Evolutionary conservation across 2,888 invertebrate genomes (phyloP).

Genomic region (Trachelus tabidus): DNA sequence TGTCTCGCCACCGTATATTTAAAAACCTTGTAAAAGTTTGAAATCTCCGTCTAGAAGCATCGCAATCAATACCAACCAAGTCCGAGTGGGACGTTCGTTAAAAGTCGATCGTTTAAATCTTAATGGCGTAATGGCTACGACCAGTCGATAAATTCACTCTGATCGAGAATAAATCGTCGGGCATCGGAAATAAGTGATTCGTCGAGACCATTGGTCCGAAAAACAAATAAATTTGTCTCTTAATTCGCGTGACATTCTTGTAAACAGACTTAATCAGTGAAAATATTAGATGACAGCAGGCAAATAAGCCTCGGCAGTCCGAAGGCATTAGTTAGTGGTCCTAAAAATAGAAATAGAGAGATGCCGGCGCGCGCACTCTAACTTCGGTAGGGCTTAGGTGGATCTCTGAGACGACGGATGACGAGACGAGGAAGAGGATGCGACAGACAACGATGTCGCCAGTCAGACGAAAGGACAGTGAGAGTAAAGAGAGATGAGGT

Average conservation of each 20-base stretch:
- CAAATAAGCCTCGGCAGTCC: conserved; percentile 30
- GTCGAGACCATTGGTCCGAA: conserved; percentile 19
- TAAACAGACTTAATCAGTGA: conserved; percentile 47
- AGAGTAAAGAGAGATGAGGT: conserved; percentile 1
- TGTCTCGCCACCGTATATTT: not conserved
- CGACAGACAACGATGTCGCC: not conserved
- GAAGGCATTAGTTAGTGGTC: conserved; percentile 20
- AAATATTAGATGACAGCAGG: conserved; percentile 40
- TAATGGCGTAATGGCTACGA: not conserved
- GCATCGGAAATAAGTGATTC: not conserved
- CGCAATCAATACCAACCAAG: not conserved
- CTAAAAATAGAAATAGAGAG: conserved; percentile 16
- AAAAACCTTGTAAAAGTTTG: not conserved
- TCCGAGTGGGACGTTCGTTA: not conserved
- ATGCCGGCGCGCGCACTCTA: not conserved
- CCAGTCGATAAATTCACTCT: not conserved
- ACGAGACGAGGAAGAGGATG: not conserved
- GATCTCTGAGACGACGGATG: not conserved
- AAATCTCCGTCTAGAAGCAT: not conserved
- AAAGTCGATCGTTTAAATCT: not conserved
- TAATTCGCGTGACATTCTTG: conserved; percentile 37
- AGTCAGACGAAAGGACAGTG: not conserved
- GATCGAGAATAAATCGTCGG: not conserved
- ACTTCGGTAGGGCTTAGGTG: conserved; percentile 2
- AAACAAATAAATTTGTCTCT: conserved; percentile 42